Evolutionary conservation across 2,113 vertebrate genomes (phyloP).

Genomic region (Rhea americana): DNA sequence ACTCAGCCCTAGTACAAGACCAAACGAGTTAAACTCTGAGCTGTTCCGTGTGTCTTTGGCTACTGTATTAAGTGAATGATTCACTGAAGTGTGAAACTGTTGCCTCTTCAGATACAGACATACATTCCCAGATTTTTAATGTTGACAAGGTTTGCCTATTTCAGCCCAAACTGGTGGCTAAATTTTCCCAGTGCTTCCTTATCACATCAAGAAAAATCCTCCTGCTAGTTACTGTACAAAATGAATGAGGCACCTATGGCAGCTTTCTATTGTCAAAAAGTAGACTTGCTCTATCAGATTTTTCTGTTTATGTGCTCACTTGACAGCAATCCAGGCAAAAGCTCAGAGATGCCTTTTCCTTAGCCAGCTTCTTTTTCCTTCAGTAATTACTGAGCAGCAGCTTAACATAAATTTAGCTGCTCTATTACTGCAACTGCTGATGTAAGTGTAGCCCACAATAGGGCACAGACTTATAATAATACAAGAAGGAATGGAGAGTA

Average conservation of each 20-base stretch:
- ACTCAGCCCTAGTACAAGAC: not conserved
- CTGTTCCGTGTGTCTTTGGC: slow-evolving; percentile 36
- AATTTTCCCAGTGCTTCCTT: not conserved
- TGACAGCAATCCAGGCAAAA: slow-evolving; percentile 45
- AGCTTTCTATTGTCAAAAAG: slow-evolving; percentile 8
- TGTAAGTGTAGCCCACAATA: slow-evolving; percentile 1
- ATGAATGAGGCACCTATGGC: not conserved
- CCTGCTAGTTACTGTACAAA: not conserved
- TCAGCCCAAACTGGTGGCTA: slow-evolving; percentile 11
- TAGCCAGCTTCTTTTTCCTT: slow-evolving; percentile 36
- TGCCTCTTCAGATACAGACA: slow-evolving; percentile 38
- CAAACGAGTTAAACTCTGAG: slow-evolving; percentile 15
- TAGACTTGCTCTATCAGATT: not conserved
- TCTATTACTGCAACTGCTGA: slow-evolving; percentile 28
- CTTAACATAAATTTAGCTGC: slow-evolving; percentile 46
- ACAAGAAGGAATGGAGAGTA: not conserved
- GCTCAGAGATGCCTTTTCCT: not conserved
- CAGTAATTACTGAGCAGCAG: slow-evolving; percentile 42
- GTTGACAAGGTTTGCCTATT: slow-evolving; percentile 35
- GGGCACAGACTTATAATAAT: not conserved
- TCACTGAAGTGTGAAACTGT: slow-evolving; percentile 48
- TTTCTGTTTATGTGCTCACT: slow-evolving; percentile 27
- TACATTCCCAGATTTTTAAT: slow-evolving; percentile 19
- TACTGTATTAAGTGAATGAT: slow-evolving; percentile 26
- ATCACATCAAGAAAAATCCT: not conserved